A percentile compares a stretch with the other conserved stretches of the same genome.
Evolutionary conservation across 2,888 invertebrate genomes (phyloP).

Genomic region (Nesidiocoris tenuis): DNA sequence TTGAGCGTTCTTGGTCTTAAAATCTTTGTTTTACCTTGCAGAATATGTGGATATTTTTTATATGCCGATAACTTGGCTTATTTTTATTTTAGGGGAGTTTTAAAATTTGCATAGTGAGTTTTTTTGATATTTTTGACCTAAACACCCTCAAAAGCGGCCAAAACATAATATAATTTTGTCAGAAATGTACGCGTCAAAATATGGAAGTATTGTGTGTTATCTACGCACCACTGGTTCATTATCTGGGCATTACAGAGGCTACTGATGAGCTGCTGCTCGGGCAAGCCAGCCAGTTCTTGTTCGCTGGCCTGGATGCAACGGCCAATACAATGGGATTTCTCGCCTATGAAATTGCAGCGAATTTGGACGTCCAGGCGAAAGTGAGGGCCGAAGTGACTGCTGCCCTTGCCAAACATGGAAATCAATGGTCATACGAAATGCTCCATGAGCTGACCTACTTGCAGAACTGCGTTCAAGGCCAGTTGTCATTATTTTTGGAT

Average conservation of each 20-base stretch:
- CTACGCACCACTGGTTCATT: too few species aligned
- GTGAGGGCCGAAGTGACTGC: constrained; percentile 6
- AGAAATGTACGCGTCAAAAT: too few species aligned
- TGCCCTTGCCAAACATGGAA: constrained; percentile 1
- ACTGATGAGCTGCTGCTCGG: constrained; percentile 27
- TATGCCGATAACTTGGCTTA: too few species aligned
- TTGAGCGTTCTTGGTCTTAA: too few species aligned
- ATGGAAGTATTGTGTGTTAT: too few species aligned
- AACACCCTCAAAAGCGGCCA: too few species aligned
- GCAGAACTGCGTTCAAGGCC: constrained; percentile 21
- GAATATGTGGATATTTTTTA: too few species aligned
- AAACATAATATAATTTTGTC: too few species aligned
- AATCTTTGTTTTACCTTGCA: too few species aligned
- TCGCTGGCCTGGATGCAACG: constrained; percentile 40
- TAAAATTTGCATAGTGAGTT: too few species aligned
- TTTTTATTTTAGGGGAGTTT: too few species aligned
- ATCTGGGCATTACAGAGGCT: constrained; percentile 29
- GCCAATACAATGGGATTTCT: constrained; percentile 31
- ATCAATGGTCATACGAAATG: constrained; percentile 21
- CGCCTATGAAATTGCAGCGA: constrained; percentile 24
- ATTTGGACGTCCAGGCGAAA: constrained; percentile 15
- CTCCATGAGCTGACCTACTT: constrained; percentile 29
- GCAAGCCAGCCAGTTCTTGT: constrained; percentile 32
- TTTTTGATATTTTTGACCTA: too few species aligned
- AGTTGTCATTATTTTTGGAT: not conserved